These are phyloP conservation scores for Origma solitaria DNA, from an alignment of 2,113 vertebrate species.

Conservation along the genomic window DNA sequence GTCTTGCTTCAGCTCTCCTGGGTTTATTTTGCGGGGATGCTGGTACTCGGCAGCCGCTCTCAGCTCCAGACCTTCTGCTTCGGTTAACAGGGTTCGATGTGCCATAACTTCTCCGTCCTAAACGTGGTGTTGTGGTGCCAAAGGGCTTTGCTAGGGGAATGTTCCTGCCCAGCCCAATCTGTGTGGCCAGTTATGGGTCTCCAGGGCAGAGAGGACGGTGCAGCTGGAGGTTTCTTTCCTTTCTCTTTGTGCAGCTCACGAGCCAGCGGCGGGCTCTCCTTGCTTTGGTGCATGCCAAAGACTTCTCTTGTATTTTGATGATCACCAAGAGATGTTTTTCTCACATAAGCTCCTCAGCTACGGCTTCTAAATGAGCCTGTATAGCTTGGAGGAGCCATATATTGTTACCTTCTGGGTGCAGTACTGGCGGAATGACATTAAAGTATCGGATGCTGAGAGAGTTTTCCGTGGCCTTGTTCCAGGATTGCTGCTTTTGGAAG, in stretches of 20 bases:
- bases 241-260: background rate
- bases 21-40: background rate
- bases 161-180: background rate
- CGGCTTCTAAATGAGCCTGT: background rate
- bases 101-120: background rate
- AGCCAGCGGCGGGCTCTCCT: background rate
- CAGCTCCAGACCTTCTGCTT: background rate
- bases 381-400: background rate
- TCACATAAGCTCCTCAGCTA: background rate
- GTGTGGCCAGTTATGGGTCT: background rate
- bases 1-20: fast-evolving
- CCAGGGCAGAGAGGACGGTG: background rate
- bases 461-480: background rate
- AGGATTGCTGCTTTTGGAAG: background rate
- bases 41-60: background rate
- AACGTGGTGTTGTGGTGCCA: background rate
- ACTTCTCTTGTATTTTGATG: background rate
- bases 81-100: fast-evolving
- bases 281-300: background rate
- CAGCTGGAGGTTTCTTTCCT: background rate
- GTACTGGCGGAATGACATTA: background rate
- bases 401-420: background rate
- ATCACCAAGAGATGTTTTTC: background rate
- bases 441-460: background rate
- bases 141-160: background rate